phyloP scores from a whole-genome alignment of 1,140 invertebrate species.

The Mercenaria mercenaria region DNA sequence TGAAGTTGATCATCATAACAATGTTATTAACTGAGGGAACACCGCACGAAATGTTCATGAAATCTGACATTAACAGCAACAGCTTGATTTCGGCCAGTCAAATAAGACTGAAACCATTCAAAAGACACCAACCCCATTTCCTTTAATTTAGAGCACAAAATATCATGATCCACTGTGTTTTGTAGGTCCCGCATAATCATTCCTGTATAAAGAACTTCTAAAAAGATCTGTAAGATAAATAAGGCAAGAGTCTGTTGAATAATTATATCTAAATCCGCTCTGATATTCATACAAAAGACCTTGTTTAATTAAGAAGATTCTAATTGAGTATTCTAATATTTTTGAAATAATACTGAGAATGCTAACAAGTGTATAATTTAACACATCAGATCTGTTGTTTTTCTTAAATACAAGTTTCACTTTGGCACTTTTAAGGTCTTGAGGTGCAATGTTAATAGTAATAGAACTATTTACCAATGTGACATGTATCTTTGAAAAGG shows the following conservation, averaged over 20 bases:
- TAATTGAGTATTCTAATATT: neutral
- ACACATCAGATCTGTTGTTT: neutral
- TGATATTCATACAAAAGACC: conserved; percentile 21
- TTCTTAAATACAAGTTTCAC: conserved; percentile 16
- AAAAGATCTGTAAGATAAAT: conserved; percentile 55
- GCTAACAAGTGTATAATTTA: conserved; percentile 3
- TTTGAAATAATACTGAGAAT: neutral
- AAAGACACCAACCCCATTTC: neutral
- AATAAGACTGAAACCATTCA: conserved; percentile 16
- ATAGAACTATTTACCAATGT: too few species aligned
- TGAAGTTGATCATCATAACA: neutral
- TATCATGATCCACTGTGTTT: conserved; percentile 47
- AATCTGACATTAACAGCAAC: conserved; percentile 22
- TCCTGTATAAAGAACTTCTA: conserved; percentile 28
- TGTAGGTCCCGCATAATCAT: conserved; percentile 60
- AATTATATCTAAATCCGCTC: neutral
- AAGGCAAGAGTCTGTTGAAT: conserved; percentile 61
- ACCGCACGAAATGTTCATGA: neutral
- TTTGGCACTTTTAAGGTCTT: conserved; percentile 4
- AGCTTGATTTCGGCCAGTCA: neutral
- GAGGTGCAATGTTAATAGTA: neutral
- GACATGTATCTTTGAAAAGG: too few species aligned
- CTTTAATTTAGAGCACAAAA: neutral
- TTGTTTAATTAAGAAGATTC: neutral
- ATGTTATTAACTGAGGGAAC: conserved; percentile 21